A percentile compares a stretch with the other conserved stretches of the same genome.
Evolutionary conservation across 37 sponge, comb jelly and placozoan genomes (phyloP).

Genomic region (Haliclona indistincta): DNA sequence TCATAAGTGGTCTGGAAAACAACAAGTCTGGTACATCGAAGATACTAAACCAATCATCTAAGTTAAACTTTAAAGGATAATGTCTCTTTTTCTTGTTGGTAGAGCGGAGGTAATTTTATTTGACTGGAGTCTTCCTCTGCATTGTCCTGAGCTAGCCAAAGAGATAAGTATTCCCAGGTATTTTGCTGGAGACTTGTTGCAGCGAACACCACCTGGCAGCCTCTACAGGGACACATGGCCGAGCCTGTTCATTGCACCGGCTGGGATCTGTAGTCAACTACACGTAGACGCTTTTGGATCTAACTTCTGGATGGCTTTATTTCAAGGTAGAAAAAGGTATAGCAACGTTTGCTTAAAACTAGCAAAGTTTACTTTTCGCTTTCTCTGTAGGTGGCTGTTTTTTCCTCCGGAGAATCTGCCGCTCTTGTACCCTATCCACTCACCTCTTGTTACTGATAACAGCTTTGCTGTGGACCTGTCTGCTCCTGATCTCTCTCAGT

Average conservation of each 20-base stretch:
- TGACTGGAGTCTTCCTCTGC: conserved; percentile 84
- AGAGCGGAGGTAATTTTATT: conserved; percentile 60
- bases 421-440: conserved; percentile 56
- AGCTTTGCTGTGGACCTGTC: conserved; percentile 18
- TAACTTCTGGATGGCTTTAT: conserved; percentile 92
- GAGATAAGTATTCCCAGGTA: conserved; percentile 67
- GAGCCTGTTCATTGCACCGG: conserved; percentile 80
- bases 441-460: conserved; percentile 59
- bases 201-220: conserved; percentile 56
- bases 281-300: conserved; percentile 90
- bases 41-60: background rate
- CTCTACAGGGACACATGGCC: conserved; percentile 87
- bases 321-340: conserved; percentile 82
- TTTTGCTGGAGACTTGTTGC: conserved; percentile 61
- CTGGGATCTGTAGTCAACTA: conserved; percentile 64
- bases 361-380: no score
- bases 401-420: conserved; percentile 70
- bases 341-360: no score
- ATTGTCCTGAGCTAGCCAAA: conserved; percentile 76
- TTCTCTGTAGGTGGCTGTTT: conserved; percentile 64
- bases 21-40: background rate
- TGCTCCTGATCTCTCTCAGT: conserved; percentile 8
- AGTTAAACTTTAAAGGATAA: background rate
- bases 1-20: conserved; percentile 49
- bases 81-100: background rate